phyloP scores from a whole-genome alignment of 2,797 vertebrate species.

The Neostethus bicornis region DNA sequence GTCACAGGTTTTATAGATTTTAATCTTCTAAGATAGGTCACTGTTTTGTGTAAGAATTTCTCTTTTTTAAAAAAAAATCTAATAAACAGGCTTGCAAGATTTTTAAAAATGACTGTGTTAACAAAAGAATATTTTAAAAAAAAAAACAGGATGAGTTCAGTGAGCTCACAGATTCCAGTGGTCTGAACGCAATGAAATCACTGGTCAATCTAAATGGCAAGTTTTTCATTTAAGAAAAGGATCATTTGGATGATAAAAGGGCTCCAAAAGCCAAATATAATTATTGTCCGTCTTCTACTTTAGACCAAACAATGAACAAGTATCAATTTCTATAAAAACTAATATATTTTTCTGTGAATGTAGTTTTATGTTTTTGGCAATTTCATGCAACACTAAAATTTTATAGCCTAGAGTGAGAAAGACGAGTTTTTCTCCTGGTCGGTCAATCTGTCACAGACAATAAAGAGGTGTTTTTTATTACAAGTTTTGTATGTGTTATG shows the following conservation, averaged over 20 bases:
- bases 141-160: too few relatives aligned
- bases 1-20: too few relatives aligned
- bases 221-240: neutral
- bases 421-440: neutral
- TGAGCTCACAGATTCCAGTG: too few relatives aligned
- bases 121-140: too few relatives aligned
- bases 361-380: constrained; percentile 1
- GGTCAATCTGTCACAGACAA: neutral
- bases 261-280: neutral
- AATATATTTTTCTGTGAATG: neutral
- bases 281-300: neutral
- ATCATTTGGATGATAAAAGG: too few relatives aligned
- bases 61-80: too few relatives aligned
- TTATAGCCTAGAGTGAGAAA: constrained; percentile 16
- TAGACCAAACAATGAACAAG: neutral
- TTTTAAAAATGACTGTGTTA: too few relatives aligned
- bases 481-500: constrained; percentile 1
- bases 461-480: neutral
- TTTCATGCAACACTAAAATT: neutral
- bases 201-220: neutral
- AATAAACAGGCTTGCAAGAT: too few relatives aligned
- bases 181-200: neutral
- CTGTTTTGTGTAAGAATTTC: too few relatives aligned
- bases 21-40: too few relatives aligned
- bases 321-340: neutral